A percentile compares a stretch with the other conserved stretches of the same genome.
phyloP scores from a whole-genome alignment of 2,888 invertebrate genomes.

The Chaetoderma sp. region DNA sequence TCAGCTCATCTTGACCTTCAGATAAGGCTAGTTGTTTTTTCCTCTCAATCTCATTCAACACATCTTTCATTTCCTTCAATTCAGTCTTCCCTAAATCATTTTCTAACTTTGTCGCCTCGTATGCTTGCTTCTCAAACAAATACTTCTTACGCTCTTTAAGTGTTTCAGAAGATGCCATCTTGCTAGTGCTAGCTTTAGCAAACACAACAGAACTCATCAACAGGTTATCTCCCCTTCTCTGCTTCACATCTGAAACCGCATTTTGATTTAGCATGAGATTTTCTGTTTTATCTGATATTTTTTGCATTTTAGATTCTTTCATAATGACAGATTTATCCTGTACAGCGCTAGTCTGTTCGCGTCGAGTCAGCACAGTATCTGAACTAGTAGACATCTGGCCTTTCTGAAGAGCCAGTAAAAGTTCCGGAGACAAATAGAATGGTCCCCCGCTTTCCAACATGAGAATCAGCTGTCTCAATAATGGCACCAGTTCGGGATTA shows the following conservation, averaged over 20 bases:
- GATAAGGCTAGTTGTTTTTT: conserved; percentile 52
- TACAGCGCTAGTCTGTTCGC: too few species aligned
- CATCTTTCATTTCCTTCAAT: conserved; percentile 51
- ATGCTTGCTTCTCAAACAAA: conserved; percentile 63
- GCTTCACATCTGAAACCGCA: too few species aligned
- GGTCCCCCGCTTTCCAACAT: conserved; percentile 64
- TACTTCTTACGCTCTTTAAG: conserved; percentile 47
- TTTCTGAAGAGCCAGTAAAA: too few species aligned
- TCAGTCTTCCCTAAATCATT: conserved; percentile 57
- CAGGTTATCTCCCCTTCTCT: too few species aligned
- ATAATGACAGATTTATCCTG: too few species aligned
- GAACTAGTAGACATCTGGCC: too few species aligned
- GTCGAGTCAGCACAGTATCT: too few species aligned
- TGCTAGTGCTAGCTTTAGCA: too few species aligned
- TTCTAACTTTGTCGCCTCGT: conserved; percentile 63
- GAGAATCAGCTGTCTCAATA: conserved; percentile 62
- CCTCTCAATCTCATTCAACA: conserved; percentile 52
- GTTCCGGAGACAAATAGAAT: conserved; percentile 56
- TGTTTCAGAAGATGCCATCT: conserved; percentile 32
- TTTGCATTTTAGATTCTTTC: too few species aligned
- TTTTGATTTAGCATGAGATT: conserved; percentile 11
- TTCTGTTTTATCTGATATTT: conserved; percentile 2
- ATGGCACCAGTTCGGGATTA: conserved; percentile 61
- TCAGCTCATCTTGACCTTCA: conserved; percentile 49
- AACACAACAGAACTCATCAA: too few species aligned